Conservation (phyloP, 2,888 invertebrate species). For the Autographa gamma region DNA sequence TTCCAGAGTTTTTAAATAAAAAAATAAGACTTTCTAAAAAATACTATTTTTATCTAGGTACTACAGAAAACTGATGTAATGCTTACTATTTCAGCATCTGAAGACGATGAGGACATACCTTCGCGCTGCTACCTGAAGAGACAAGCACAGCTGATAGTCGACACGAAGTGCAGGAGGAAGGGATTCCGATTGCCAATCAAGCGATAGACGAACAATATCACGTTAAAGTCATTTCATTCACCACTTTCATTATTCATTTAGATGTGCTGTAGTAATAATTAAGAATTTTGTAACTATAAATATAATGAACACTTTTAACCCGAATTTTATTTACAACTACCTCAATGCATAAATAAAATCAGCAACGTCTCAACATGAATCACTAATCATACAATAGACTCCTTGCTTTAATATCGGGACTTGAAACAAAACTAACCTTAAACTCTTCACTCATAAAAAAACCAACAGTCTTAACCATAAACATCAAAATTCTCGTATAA, state of each 20-base stretch:
- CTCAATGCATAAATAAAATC: too few species aligned
- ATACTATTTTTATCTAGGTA: too few species aligned
- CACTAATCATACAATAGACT: background rate
- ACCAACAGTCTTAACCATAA: background rate
- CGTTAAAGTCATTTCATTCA: background rate
- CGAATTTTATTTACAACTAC: too few species aligned
- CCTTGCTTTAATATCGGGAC: background rate
- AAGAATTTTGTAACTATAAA: background rate
- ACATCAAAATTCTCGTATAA: background rate
- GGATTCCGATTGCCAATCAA: slow-evolving; percentile 88
- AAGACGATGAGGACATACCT: slow-evolving; percentile 95
- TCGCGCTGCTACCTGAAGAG: slow-evolving; percentile 93
- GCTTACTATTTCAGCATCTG: slow-evolving; percentile 85
- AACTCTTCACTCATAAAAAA: slow-evolving; percentile 12
- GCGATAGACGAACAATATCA: slow-evolving; percentile 64
- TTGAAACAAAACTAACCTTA: background rate
- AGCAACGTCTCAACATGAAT: too few species aligned
- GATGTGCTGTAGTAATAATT: background rate
- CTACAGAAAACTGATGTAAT: background rate
- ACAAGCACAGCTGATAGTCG: slow-evolving; percentile 94
- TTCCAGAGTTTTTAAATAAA: too few species aligned
- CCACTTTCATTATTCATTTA: background rate
- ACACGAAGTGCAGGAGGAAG: slow-evolving; percentile 94
- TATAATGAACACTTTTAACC: too few species aligned
- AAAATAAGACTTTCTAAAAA: too few species aligned